Base-by-base conservation (phyloP, 2,888 invertebrate genomes). In the Caradrina kadenii region DNA sequence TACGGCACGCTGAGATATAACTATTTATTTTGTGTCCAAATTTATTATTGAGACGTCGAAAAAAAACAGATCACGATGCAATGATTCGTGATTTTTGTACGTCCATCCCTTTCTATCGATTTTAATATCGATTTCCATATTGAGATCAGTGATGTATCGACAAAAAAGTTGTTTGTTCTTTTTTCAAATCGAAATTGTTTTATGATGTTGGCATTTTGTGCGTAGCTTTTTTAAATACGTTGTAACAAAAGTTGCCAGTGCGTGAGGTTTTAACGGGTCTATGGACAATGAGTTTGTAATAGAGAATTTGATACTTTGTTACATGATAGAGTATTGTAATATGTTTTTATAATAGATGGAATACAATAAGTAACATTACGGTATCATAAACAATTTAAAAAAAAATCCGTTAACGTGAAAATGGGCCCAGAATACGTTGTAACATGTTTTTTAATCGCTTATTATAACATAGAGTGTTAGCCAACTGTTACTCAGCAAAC, bases 21-120 rank as follows among this genome's bases (percentile, higher is more conserved):
- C 94, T 94, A 93, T 94, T 94, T 94, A 93, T 94, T 94, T 92
- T 93, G 92, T 93, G 90, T 93, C 91, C 90, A 91, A 93, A 93
- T 92, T 93, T 92, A 93, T 93, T 92, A 92, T 92, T 90, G 91
- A 91, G 92, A 90, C 89, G 88, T 86, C 84, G 83, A 91, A 92
- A 91, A n/a, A 88, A 93, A 94, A 90, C 89, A 89, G 88, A 93
- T 93, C 91, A 89, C 86, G 83, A 86, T 83, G 89, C 92, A 92
- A 94, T 95, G 95, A 94, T 87, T 94, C 90, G 92, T 86, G 83
- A 82, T 92, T 93, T 93, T 92, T 84, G 84, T 87, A 83, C 75
- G 73, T 83, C 81, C 82, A 77, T 79, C 82, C 84, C 83, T 84
- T 87, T 84, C 84, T 88, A 87, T 88, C 86, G 78, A 84, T 83